These are phyloP conservation scores for Calyptommatus sinebrachiatus DNA, from an alignment of 2,113 vertebrate species.

Conservation along the genomic window DNA sequence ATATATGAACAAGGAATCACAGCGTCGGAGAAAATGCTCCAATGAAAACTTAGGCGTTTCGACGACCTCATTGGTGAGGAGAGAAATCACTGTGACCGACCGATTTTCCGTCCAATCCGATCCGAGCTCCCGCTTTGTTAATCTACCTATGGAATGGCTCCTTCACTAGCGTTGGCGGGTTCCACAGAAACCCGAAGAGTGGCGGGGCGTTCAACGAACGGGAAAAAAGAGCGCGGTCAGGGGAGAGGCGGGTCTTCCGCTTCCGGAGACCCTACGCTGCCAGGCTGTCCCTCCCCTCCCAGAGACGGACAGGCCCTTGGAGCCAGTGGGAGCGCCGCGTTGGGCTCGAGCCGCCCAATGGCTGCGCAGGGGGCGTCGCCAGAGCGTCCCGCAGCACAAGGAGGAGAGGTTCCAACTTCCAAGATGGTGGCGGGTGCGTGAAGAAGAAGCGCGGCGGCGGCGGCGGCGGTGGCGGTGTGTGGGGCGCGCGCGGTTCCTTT, in stretches of 20 bases:
- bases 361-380: constrained; percentile 36
- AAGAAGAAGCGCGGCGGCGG: constrained; percentile 11
- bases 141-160: neutral
- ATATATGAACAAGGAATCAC: constrained; percentile 1
- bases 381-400: constrained; percentile 42
- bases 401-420: constrained; percentile 36
- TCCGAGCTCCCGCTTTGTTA: rapidly evolving
- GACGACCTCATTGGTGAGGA: neutral
- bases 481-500: constrained; percentile 56
- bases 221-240: rapidly evolving
- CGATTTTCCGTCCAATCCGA: rapidly evolving
- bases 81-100: neutral
- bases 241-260: constrained; percentile 13
- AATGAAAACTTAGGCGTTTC: neutral
- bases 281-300: rapidly evolving
- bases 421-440: constrained; percentile 79
- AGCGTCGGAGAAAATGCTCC: constrained; percentile 34
- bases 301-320: rapidly evolving
- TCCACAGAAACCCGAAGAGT: neutral
- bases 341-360: constrained; percentile 35
- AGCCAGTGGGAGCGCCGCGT: constrained; percentile 12
- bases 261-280: rapidly evolving
- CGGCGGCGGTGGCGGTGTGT: constrained; percentile 50
- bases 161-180: neutral
- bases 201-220: neutral